These are phyloP conservation scores for Neoascia interrupta DNA, from an alignment of 2,888 invertebrate species.

Conservation along the genomic window DNA sequence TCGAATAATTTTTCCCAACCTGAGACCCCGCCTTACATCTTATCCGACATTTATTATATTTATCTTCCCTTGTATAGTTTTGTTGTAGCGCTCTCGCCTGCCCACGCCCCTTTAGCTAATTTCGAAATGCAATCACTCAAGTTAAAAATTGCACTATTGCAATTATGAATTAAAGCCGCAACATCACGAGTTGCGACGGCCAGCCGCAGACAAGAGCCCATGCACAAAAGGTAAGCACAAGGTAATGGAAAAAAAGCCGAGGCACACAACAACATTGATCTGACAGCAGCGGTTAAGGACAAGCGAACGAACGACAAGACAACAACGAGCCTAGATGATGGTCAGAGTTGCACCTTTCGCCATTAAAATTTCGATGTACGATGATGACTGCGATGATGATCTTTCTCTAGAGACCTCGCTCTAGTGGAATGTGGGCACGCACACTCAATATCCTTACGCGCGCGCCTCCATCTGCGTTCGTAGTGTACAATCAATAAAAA, in stretches of 20 bases:
- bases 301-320: slow-evolving; percentile 2
- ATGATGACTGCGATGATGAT: slow-evolving; percentile 68
- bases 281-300: slow-evolving; percentile 38
- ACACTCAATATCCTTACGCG: slow-evolving; percentile 31
- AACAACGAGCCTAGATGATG: slow-evolving; percentile 14
- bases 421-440: slow-evolving; percentile 67
- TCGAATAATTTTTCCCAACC: slow-evolving; percentile 50
- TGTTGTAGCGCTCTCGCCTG: slow-evolving; percentile 5
- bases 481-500: slow-evolving; percentile 67
- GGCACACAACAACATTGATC: slow-evolving; percentile 27
- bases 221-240: slow-evolving; percentile 9
- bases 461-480: slow-evolving; percentile 12
- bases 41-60: slow-evolving; percentile 56
- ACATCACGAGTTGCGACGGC: slow-evolving; percentile 52
- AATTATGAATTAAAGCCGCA: slow-evolving; percentile 66
- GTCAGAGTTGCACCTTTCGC: slow-evolving; percentile 50
- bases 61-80: slow-evolving; percentile 27
- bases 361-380: slow-evolving; percentile 68
- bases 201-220: slow-evolving; percentile 24
- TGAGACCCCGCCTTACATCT: slow-evolving; percentile 57
- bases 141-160: slow-evolving; percentile 62
- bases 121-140: slow-evolving; percentile 68
- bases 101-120: slow-evolving; percentile 62
- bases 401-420: slow-evolving; percentile 60
- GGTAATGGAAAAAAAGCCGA: neutral